These are phyloP conservation scores for Dipodomys merriami DNA, from an alignment of 2,113 vertebrate species.

Conservation along the genomic window DNA sequence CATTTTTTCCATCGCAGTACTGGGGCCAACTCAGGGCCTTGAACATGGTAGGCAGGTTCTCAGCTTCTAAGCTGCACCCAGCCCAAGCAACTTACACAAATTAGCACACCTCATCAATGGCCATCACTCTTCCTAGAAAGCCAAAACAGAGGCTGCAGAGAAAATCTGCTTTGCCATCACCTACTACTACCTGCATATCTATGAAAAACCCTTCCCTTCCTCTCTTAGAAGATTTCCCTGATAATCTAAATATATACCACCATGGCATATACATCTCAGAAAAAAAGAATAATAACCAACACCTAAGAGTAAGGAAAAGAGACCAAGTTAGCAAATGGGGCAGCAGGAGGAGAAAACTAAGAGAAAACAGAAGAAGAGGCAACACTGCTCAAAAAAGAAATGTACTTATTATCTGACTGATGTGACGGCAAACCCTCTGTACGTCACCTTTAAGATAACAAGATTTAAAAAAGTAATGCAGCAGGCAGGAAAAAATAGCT, in stretches of 20 bases:
- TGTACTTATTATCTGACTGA: too few species aligned
- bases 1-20: neutral
- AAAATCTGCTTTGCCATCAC: neutral
- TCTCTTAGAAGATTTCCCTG: neutral
- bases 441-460: too few species aligned
- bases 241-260: neutral
- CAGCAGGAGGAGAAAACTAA: neutral
- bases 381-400: too few species aligned
- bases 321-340: neutral
- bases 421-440: too few species aligned
- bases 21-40: too few species aligned
- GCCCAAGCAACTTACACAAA: too few species aligned
- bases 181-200: neutral
- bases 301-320: neutral
- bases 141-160: neutral
- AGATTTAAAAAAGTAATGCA: neutral
- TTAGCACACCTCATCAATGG: too few species aligned
- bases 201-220: neutral
- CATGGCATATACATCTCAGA: neutral
- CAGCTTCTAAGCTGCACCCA: too few species aligned
- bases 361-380: too few species aligned
- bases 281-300: neutral
- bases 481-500: too few species aligned
- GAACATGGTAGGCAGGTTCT: too few species aligned
- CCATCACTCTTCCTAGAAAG: too few species aligned